Evolutionary conservation across 2,797 vertebrate genomes (phyloP), one percentile per base, ranked within the genome.

Genomic region (Adrianichthys oophorus): DNA sequence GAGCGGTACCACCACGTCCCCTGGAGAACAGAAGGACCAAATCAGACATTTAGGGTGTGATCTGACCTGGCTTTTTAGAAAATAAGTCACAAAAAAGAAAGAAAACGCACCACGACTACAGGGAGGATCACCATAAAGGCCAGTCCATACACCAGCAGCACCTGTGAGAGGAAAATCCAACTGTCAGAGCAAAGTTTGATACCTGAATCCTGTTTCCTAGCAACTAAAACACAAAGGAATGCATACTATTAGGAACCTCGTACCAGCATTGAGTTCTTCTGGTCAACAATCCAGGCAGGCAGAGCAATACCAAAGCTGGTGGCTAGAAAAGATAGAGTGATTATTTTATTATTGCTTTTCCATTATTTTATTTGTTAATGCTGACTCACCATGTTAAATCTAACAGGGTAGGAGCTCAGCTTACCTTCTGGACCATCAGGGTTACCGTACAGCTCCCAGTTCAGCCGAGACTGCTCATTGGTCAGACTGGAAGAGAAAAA

Each of bases 1-100:
- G 98, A 99, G 61, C 97, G 95, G 84, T 99, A 99, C 98, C 98
- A 99, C 98, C 98, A 99, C 1, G 96, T 98, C n/a, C 98, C 98
- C 98, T 99, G 15, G 12, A 15, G 50, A 1, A 52, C 0, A 21
- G 3, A 23, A 7, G 19, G 18, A 43, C 24, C 18, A 23, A 52
- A 4, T 16, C 8, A 64, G 37, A 23, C 18, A 40, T 0, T 0
- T 1, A 15, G 13, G 1, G 7, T 15, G 16, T 0, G 0, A 13
- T 41, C 14, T 3, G 13, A 41, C 6, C 37, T 19, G 2, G 7
- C 4, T 17, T 17, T 10, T 29, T 21, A 13, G 4, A 46, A 19
- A 18, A 17, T 5, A 10, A 45, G 16, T 3, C 1, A 13, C 2
- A 2, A 29, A 2, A 29, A 29, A 29, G 26, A 5, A 5, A 19